Evolutionary conservation across 2,888 invertebrate genomes (phyloP).

Genomic region (Mesorhabditis spiculigera): DNA sequence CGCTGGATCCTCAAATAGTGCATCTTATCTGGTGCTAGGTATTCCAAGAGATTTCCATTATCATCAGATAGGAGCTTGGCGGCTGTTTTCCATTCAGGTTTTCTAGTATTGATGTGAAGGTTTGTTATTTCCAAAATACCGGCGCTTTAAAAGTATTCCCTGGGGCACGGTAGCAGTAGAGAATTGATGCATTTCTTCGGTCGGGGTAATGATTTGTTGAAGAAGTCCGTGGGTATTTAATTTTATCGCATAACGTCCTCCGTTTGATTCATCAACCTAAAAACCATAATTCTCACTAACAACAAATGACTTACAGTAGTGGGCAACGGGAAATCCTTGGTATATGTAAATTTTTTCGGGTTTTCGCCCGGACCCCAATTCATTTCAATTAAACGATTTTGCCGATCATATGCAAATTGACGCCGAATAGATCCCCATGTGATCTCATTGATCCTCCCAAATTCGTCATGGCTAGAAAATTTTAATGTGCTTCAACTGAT

Average conservation of each 20-base stretch:
- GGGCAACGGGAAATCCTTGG: slow-evolving; percentile 19
- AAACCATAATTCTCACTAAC: not conserved
- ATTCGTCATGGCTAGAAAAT: not conserved
- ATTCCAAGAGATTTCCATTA: slow-evolving; percentile 18
- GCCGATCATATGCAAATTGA: slow-evolving; percentile 21
- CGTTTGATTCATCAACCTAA: slow-evolving; percentile 1
- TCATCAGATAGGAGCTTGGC: slow-evolving; percentile 15
- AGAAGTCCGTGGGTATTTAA: not conserved
- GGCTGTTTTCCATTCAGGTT: slow-evolving; percentile 19
- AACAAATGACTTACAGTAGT: slow-evolving; percentile 12
- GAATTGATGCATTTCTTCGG: slow-evolving; percentile 4
- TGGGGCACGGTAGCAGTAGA: not conserved
- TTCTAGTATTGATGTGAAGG: not conserved
- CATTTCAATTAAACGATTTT: slow-evolving; percentile 23
- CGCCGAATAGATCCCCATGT: slow-evolving; percentile 25
- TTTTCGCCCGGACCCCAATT: slow-evolving; percentile 16
- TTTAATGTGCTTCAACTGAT: not conserved
- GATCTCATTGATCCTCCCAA: slow-evolving; percentile 13
- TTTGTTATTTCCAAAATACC: slow-evolving; percentile 1
- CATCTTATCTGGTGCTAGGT: slow-evolving; percentile 22
- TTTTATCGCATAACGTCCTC: not conserved
- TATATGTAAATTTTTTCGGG: slow-evolving; percentile 20
- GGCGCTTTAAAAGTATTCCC: not conserved
- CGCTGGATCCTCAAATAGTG: slow-evolving; percentile 20
- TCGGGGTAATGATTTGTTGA: not conserved